Percentiles rank a stretch among this genome's conserved stretches.
phyloP scores from a whole-genome alignment of 2,888 invertebrate genomes.

The Cataglyphis albicans region DNA sequence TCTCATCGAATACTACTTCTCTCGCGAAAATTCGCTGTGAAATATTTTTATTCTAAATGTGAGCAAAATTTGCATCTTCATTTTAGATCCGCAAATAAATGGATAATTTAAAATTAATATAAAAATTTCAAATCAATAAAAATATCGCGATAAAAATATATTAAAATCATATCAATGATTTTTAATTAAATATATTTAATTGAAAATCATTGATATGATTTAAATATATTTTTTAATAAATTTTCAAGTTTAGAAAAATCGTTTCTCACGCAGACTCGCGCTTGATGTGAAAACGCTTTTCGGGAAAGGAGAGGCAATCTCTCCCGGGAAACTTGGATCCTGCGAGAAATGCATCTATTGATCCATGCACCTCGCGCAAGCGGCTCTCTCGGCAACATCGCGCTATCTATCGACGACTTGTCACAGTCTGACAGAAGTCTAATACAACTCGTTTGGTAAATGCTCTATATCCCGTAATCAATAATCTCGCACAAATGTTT shows the following conservation, averaged over 20 bases:
- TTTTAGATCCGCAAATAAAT: not conserved
- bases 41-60: not conserved
- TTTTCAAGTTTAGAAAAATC: not conserved
- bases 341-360: constrained; percentile 47
- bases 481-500: not conserved
- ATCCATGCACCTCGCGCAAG: constrained; percentile 34
- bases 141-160: not conserved
- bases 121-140: not conserved
- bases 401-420: constrained; percentile 48
- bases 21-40: not conserved
- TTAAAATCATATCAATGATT: not conserved
- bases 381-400: constrained; percentile 7
- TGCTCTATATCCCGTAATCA: not conserved
- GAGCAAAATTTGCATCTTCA: not conserved
- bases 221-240: not conserved
- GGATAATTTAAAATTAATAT: not conserved
- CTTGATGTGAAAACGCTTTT: not conserved
- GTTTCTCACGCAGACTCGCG: not conserved
- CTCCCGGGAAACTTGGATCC: constrained; percentile 41
- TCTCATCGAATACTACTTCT: not conserved
- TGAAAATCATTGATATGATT: not conserved
- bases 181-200: not conserved
- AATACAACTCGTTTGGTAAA: constrained; percentile 25
- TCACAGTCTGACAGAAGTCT: not conserved
- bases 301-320: not conserved